Conservation (phyloP, 2,797 vertebrate genomes). For the Oreochromis mossambicus region DNA sequence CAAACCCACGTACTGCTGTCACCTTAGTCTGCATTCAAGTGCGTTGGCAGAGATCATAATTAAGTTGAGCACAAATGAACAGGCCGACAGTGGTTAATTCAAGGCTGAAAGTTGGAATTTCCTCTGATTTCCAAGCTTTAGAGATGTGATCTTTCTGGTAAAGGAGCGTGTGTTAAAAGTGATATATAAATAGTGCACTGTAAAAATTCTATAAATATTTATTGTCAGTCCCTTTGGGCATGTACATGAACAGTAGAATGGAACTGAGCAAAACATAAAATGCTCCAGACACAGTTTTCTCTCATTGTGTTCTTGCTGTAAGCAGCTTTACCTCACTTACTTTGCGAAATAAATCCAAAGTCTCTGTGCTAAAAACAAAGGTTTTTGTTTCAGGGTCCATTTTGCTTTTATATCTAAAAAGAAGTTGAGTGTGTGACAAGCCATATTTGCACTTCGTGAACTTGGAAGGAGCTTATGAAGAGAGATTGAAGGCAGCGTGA, state of each 20-base stretch:
- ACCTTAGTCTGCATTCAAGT: constrained; percentile 16
- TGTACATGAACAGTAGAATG: background rate
- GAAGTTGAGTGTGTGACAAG: constrained; percentile 2
- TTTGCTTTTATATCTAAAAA: background rate
- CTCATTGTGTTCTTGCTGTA: background rate
- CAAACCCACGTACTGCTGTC: constrained; percentile 37
- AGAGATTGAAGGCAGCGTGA: constrained; percentile 22
- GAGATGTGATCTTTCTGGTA: background rate
- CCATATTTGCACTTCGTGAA: constrained; percentile 32
- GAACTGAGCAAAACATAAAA: background rate
- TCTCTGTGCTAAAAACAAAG: background rate
- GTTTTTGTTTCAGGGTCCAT: background rate
- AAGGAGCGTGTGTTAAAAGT: background rate
- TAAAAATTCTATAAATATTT: background rate
- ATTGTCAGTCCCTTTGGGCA: background rate
- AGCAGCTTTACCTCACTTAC: background rate
- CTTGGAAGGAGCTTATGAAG: constrained; percentile 16
- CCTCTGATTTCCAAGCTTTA: background rate
- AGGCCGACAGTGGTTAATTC: background rate
- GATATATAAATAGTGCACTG: background rate
- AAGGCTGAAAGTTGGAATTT: background rate
- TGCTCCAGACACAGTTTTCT: background rate
- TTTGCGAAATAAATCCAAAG: background rate
- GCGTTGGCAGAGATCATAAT: constrained; percentile 11
- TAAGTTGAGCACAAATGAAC: background rate